Percentiles rank a stretch among this genome's conserved stretches.
These are phyloP conservation scores for Tupiocoris notatus DNA, from an alignment of 2,888 invertebrate species.

Conservation along the genomic window DNA sequence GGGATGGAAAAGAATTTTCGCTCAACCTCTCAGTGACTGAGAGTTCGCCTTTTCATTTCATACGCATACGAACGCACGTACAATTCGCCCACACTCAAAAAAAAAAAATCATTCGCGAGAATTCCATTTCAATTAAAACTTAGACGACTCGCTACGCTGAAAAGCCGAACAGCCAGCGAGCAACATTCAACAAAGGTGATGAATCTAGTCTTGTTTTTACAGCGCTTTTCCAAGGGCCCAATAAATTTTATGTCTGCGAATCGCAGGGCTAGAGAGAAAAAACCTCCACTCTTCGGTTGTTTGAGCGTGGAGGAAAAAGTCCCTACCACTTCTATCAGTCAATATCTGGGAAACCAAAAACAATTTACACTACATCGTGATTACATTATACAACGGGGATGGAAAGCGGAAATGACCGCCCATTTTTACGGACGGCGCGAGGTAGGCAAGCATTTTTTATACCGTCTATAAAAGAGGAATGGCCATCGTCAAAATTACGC, in stretches of 20 bases:
- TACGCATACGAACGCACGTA: background rate
- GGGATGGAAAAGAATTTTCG: background rate
- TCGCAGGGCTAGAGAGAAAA: background rate
- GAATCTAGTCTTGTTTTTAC: background rate
- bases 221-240: background rate
- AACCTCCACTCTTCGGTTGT: background rate
- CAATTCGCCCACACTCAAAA: background rate
- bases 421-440: too few species aligned
- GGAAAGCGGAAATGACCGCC: background rate
- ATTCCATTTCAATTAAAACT: background rate
- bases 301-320: background rate
- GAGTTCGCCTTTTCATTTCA: background rate
- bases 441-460: too few species aligned
- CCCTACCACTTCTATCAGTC: background rate
- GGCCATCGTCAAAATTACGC: too few species aligned
- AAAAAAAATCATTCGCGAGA: background rate
- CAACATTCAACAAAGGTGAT: background rate
- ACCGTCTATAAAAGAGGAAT: too few species aligned
- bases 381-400: background rate
- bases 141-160: background rate
- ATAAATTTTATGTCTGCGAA: background rate
- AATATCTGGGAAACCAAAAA: background rate
- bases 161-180: background rate
- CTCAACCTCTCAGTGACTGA: background rate
- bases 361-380: background rate